Evolutionary conservation across 2,888 invertebrate genomes (phyloP), one percentile per base, ranked within the genome.

Genomic region (Chloromyia formosa): DNA sequence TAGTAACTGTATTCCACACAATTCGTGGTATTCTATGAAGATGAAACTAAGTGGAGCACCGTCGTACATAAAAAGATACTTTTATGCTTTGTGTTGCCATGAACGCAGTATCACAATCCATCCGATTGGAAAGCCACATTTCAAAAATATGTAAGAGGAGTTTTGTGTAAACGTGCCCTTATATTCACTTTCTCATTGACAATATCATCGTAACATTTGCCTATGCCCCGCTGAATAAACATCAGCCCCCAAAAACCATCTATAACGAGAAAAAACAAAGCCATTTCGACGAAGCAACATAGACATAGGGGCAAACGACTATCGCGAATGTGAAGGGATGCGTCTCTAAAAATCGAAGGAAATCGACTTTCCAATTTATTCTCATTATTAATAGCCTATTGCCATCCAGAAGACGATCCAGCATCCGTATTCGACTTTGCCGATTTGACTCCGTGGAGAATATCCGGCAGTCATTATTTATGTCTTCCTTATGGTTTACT

Each of bases 321-420:
- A 2, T 35, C 3, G 27, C 27, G 7, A 35, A 35, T 35, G 27
- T 35, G 27, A 35, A 35, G 27, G 27, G 10, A 49, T 49, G 3
- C n/a, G 16, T 1, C 42, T 35, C n/a, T 9, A 22, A 40, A 69
- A 69, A 69, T 54, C 16, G 68, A 27, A 23, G 74, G 68, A 75
- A 75, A 75, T 75, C 75, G 75, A 73, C 73, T 76, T 76, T 74
- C 72, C 74, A 74, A 76, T 76, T 76, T 76, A 76, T 76, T 76
- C 74, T 76, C 76, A 76, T 76, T 76, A 76, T 76, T 76, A 76
- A 76, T 76, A 74, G 68, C 53, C 68, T 69, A 69, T 69, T 69
- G 53, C 5, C 27, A 27, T 54, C 54, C 16, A 73, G 56, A 7
- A 1, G 62, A n/a, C 58, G 35, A 35, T 2, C 27, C 27, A 35